Percentiles rank a stretch among this genome's conserved stretches.
Evolutionary conservation across 2,797 vertebrate species (phyloP).

Genomic region (Phalanger gymnotis): DNA sequence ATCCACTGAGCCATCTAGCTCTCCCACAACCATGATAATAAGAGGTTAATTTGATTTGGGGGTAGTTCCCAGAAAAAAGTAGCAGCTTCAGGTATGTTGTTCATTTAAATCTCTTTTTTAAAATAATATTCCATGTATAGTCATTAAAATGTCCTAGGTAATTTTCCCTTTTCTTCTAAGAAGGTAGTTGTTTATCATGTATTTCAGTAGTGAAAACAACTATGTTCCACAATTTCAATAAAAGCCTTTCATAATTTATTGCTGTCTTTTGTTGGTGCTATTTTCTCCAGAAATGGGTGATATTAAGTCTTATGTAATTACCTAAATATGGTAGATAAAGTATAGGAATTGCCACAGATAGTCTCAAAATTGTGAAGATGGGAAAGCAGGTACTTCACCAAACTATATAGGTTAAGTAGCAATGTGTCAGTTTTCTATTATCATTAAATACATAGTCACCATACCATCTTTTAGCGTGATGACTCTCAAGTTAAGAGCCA

Average conservation of each 20-base stretch:
- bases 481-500: too few relatives aligned
- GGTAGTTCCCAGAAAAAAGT: background rate
- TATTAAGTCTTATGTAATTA: background rate
- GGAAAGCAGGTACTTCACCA: too few relatives aligned
- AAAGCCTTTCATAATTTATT: background rate
- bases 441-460: too few relatives aligned
- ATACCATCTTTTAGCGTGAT: too few relatives aligned
- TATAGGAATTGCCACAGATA: too few relatives aligned
- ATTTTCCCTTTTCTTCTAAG: background rate
- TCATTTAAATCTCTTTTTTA: background rate
- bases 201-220: background rate
- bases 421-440: too few relatives aligned
- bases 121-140: background rate
- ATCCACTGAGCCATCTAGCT: background rate
- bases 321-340: background rate
- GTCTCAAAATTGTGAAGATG: too few relatives aligned
- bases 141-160: background rate
- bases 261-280: background rate
- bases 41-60: background rate
- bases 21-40: background rate
- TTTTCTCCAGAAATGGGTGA: background rate
- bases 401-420: too few relatives aligned
- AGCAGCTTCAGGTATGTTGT: background rate
- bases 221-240: background rate
- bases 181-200: background rate